Conservation (phyloP, 2,113 vertebrate species). For the Caranx ignobilis region DNA sequence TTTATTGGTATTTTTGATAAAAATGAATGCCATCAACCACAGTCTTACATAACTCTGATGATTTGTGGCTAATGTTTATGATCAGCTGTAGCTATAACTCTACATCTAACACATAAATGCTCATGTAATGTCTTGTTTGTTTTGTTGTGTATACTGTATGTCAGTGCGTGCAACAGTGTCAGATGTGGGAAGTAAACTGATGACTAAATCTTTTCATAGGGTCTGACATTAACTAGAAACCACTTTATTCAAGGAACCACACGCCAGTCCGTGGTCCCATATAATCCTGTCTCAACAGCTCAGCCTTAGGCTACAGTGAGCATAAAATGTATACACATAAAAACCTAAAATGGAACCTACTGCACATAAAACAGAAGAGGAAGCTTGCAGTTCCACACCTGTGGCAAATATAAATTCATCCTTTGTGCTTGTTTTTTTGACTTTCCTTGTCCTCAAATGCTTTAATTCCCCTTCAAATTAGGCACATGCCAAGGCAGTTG, state of each 20-base stretch:
- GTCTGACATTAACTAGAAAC: conserved; percentile 39
- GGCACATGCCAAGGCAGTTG: conserved; percentile 13
- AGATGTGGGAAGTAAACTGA: conserved; percentile 27
- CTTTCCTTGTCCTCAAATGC: conserved; percentile 1
- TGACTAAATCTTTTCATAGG: conserved; percentile 13
- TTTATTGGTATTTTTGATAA: conserved; percentile 35
- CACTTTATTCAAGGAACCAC: conserved; percentile 41
- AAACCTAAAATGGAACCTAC: conserved; percentile 51
- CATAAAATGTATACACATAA: conserved; percentile 63
- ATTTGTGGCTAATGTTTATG: conserved; percentile 33
- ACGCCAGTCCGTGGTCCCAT: conserved; percentile 46
- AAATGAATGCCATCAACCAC: background rate
- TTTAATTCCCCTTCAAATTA: conserved; percentile 22
- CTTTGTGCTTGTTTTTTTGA: background rate
- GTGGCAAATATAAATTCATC: conserved; percentile 34
- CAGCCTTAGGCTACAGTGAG: conserved; percentile 19
- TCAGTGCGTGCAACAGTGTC: background rate
- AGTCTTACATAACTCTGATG: conserved; percentile 7
- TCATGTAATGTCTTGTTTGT: background rate
- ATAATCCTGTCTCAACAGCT: conserved; percentile 42
- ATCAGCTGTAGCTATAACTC: conserved; percentile 15
- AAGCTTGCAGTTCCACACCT: conserved; percentile 44
- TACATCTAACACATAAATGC: conserved; percentile 39
- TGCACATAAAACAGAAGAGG: conserved; percentile 43
- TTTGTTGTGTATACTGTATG: background rate